Evolutionary conservation across 2,113 vertebrate species (phyloP).

Genomic region (Ginglymostoma cirratum): DNA sequence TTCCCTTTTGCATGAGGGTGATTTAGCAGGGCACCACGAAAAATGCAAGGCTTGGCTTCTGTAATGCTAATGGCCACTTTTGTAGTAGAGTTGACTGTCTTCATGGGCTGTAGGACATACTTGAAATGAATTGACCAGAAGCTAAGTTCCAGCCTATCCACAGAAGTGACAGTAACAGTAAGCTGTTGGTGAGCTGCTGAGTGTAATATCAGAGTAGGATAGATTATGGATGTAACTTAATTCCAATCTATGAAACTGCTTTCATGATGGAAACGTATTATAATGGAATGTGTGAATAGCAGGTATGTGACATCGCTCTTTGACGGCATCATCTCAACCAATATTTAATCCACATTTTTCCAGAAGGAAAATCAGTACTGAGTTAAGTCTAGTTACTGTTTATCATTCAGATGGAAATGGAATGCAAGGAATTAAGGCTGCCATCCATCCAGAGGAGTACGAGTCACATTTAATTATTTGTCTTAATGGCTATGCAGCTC

Average conservation of each 20-base stretch:
- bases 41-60: background rate
- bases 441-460: background rate
- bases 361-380: background rate
- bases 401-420: background rate
- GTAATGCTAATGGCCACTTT: background rate
- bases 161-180: background rate
- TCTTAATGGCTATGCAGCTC: background rate
- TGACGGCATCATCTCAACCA: background rate
- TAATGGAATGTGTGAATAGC: background rate
- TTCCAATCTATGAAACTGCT: background rate
- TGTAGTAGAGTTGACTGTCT: background rate
- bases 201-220: background rate
- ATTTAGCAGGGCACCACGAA: background rate
- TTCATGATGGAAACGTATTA: background rate
- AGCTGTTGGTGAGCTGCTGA: background rate
- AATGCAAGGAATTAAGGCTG: background rate
- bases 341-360: background rate
- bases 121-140: background rate
- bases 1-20: background rate
- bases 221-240: background rate
- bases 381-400: background rate
- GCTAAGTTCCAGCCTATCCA: background rate
- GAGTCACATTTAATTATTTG: background rate
- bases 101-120: background rate
- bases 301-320: background rate